These are phyloP conservation scores for Bubo scandiacus DNA, from an alignment of 2,113 vertebrate species.

Conservation along the genomic window DNA sequence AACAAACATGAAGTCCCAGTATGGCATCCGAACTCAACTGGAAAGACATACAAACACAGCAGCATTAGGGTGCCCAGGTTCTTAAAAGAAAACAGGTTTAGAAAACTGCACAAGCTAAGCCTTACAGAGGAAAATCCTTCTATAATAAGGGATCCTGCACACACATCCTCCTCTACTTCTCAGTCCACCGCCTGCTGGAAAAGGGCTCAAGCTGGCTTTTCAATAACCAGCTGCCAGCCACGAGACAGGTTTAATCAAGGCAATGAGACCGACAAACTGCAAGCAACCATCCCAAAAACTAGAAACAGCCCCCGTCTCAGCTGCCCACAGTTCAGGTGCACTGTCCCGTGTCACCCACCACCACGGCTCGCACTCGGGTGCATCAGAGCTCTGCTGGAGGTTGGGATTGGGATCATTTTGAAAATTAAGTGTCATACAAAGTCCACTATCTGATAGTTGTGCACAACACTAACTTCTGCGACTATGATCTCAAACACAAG, in stretches of 20 bases:
- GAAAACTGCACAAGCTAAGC: not conserved
- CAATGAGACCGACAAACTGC: fast-evolving
- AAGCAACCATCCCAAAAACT: not conserved
- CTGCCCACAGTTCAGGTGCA: not conserved
- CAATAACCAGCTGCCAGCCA: not conserved
- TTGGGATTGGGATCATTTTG: not conserved
- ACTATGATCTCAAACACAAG: not conserved
- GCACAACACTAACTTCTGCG: not conserved
- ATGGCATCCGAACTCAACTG: not conserved
- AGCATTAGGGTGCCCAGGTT: not conserved
- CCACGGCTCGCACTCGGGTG: not conserved
- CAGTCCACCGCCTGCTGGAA: not conserved
- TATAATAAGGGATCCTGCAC: not conserved
- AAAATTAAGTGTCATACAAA: not conserved
- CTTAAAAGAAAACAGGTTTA: not conserved
- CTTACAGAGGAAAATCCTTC: not conserved
- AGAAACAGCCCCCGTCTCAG: not conserved
- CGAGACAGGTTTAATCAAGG: not conserved
- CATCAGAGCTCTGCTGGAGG: too few species aligned
- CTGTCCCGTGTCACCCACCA: not conserved
- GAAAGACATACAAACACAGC: not conserved
- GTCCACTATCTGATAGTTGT: fast-evolving
- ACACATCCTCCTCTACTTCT: not conserved
- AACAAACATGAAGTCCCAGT: not conserved
- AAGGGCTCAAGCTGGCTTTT: not conserved